Base-by-base conservation (phyloP, 2,797 vertebrate genomes). In the Chelon labrosus region DNA sequence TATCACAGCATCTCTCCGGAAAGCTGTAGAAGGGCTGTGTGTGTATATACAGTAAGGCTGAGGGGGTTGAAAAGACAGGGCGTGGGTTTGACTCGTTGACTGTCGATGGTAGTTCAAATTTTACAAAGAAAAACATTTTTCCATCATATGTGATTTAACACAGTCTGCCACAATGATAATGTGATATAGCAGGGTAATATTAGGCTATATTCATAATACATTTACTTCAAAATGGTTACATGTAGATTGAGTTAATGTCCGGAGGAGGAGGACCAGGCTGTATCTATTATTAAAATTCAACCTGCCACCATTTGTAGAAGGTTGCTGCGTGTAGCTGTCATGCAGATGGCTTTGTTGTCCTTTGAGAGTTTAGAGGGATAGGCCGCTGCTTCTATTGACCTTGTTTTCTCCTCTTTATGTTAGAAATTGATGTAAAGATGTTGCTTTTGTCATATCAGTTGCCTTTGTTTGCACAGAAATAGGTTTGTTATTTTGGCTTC, bases 1-100 rank as follows among this genome's bases (percentile, higher is more conserved):
- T 74, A 64, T 64, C 77, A 62, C 41, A 31, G 10, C 53, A 22
- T 61, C 51, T 53, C 44, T 70, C 39, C 61, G 46, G 42, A 56
- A 61, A 65, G 57, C 63, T 53, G 31, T 64, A 27, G 54, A 80
- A 75, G 22, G 44, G 22, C 11, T 12, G 25, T 57, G 53, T 62
- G 46, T 7, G 31, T 31, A 7, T 31, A 7, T 31, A 31, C 31
- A 31, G 31, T 31, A 31, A 31, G 7, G 31, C 31, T 31, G 31
- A 2, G 31, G 31, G 31, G 5, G 31, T 31, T 31, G 31, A 31
- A 31, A 31, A 31, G 31, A 7, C 31, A 3, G 31, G 31, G 4
- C 31, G 31, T 31, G 35, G 14, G 53, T 49, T 47, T 47, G 41
- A 38, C 42, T 47, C n/a, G 7, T 1, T 38, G 38, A 11, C 7